Percentiles rank a stretch among this genome's conserved stretches.
Evolutionary conservation across 2,797 vertebrate species (phyloP).

Genomic region (Halcyon leucocephala): DNA sequence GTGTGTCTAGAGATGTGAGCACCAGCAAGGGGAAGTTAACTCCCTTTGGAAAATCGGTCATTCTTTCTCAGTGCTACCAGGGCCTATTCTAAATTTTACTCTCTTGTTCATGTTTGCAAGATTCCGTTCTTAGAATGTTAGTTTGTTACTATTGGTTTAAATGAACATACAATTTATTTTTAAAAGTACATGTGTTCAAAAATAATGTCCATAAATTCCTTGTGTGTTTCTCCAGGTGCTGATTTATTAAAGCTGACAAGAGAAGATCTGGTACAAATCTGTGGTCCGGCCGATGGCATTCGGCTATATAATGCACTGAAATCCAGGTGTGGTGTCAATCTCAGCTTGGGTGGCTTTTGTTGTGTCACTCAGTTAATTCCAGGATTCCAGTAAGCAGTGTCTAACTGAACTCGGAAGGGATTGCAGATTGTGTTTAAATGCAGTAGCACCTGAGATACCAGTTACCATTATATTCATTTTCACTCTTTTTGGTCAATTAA

Average conservation of each 20-base stretch:
- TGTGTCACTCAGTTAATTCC: background rate
- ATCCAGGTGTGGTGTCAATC: conserved; percentile 80
- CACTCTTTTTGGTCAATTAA: background rate
- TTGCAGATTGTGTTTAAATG: background rate
- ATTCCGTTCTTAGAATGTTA: background rate
- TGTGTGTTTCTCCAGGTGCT: conserved; percentile 82
- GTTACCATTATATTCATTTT: background rate
- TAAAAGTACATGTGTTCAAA: background rate
- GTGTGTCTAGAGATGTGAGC: background rate
- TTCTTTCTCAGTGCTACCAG: background rate
- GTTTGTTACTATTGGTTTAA: background rate
- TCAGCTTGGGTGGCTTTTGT: background rate
- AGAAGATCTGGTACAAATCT: conserved; percentile 94
- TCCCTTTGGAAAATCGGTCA: fast-evolving
- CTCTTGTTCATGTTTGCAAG: background rate
- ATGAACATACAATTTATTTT: background rate
- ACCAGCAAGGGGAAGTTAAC: background rate
- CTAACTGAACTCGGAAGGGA: background rate
- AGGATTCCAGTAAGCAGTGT: background rate
- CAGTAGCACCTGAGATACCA: background rate
- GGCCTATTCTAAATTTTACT: background rate
- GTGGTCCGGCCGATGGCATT: conserved; percentile 94
- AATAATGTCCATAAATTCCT: background rate
- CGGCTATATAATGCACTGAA: conserved; percentile 94
- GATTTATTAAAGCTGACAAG: conserved; percentile 95